phyloP scores from a whole-genome alignment of 1,140 invertebrate genomes.

The Archivesica marissinica region DNA sequence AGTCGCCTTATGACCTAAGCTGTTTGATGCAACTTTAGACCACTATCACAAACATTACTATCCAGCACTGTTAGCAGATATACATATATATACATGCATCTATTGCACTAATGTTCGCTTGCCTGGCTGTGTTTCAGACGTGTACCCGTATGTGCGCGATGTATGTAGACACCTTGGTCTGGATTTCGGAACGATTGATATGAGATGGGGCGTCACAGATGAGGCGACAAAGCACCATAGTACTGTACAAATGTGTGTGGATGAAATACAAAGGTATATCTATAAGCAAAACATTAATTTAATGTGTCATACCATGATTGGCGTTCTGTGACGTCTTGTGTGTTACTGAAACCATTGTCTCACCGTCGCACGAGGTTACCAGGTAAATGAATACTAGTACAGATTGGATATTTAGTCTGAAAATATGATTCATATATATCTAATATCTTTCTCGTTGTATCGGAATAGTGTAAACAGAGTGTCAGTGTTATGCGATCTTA shows the following conservation, averaged over 20 bases:
- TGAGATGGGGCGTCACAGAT: slow-evolving; percentile 25
- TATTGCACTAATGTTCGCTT: not conserved
- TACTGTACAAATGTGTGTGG: slow-evolving; percentile 2
- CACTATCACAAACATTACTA: no score
- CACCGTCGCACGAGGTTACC: not conserved
- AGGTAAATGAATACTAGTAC: not conserved
- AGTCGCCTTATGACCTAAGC: no score
- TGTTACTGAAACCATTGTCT: not conserved
- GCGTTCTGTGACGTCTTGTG: not conserved
- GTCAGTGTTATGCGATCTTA: no score
- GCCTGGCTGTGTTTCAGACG: not conserved
- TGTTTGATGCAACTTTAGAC: no score
- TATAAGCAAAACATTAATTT: not conserved
- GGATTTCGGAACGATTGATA: slow-evolving; percentile 10
- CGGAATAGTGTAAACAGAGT: no score
- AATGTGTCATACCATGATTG: not conserved
- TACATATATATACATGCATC: no score
- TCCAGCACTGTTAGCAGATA: no score
- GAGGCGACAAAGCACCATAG: not conserved
- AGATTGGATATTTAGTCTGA: no score
- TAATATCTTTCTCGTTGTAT: no score
- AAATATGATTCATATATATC: no score
- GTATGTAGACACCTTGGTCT: slow-evolving; percentile 16
- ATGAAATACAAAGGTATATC: slow-evolving; percentile 24
- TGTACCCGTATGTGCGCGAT: not conserved